phyloP scores from a whole-genome alignment of 2,888 invertebrate genomes.

The Scaptomyza cyrtandrae region DNA sequence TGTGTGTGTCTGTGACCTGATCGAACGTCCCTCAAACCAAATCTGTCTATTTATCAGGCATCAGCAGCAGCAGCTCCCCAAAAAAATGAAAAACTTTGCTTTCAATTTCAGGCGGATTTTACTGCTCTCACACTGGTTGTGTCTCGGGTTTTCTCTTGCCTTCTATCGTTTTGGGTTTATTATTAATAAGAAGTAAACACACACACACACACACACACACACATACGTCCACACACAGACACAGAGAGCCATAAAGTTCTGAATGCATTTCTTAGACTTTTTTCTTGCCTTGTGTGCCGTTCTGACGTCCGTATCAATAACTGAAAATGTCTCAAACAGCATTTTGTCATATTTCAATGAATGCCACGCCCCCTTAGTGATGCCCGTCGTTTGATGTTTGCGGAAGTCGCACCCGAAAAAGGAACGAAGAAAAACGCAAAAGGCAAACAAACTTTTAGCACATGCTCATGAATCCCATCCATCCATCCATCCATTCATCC shows the following conservation, averaged over 20 bases:
- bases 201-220: conserved; percentile 1
- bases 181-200: conserved; percentile 67
- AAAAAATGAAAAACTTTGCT: conserved; percentile 63
- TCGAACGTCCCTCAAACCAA: conserved; percentile 21
- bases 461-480: conserved; percentile 49
- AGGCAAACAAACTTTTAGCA: conserved; percentile 80
- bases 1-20: conserved; percentile 23
- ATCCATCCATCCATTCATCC: conserved; percentile 30
- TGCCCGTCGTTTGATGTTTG: conserved; percentile 67
- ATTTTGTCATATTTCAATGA: conserved; percentile 81
- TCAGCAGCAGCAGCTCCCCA: conserved; percentile 23
- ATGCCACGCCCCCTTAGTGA: conserved; percentile 11
- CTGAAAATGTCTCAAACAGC: conserved; percentile 82
- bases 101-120: conserved; percentile 72
- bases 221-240: not conserved
- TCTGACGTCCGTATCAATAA: conserved; percentile 79
- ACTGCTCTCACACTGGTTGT: conserved; percentile 41
- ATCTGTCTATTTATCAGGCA: conserved; percentile 69
- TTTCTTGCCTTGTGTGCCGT: conserved; percentile 30
- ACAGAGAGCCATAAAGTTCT: conserved; percentile 53
- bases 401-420: conserved; percentile 69
- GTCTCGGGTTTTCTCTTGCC: conserved; percentile 11
- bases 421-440: conserved; percentile 29
- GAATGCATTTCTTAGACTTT: conserved; percentile 60
- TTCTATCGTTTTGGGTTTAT: conserved; percentile 58